Evolutionary conservation across 2,797 vertebrate genomes (phyloP), one percentile per base, ranked within the genome.

Genomic region (Lagorchestes hirsutus): DNA sequence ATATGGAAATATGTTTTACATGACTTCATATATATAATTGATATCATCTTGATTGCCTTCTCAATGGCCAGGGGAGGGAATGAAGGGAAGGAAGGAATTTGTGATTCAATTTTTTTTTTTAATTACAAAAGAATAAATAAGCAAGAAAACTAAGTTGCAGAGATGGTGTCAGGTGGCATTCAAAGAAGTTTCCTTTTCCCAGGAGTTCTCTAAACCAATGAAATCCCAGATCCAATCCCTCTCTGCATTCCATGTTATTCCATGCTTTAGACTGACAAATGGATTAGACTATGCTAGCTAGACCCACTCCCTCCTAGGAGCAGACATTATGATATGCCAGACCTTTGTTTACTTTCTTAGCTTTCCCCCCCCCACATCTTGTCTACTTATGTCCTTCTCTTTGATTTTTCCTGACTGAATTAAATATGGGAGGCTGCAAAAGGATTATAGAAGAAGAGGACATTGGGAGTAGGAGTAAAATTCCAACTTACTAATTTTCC

Each of bases 401-500:
- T 34, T 18, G 14, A 52, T 82, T 59, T 9, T 28, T 8, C 31
- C 18, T 56, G 96, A 28, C 50, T 1, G 54, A 92, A 92, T 92
- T 97, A 95, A 97, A 96, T 92, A 90, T 67, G 59, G 52, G 90
- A 95, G 95, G 93, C 93, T 93, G 95, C 52, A 0, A 0, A 34
- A 92, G 90, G 95, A 74, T 54, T 95, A 57, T 74, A 16, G 50
- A 5, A 82, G 11, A 93, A 74, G 92, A 91, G 12, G 93, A 92
- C 90, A 94, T n/a, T 1, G 62, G 67, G 94, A 90, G 94, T 93
- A 31, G 2, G 74, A 54, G 90, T 82, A 93, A 93, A 56, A 96
- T 95, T 95, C 55, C n/a, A 96, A 96, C 97, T 94, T 87, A 94
- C 95, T 96, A 93, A 0, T 96, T 59, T 93, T 97, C 96, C 97